phyloP scores from a whole-genome alignment of 2,888 invertebrate genomes.

The Andrena marginata region DNA sequence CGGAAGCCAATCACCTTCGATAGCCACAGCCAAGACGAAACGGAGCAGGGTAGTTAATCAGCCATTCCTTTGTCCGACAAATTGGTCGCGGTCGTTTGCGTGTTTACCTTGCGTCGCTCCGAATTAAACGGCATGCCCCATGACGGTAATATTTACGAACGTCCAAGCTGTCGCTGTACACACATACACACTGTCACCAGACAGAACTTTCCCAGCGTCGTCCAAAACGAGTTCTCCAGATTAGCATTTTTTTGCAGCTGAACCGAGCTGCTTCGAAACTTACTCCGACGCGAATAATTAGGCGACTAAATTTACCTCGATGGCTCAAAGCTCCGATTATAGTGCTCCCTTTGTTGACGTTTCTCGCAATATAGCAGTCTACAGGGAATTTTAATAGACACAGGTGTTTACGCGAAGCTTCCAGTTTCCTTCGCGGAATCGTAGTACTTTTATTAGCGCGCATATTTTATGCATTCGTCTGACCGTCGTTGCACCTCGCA shows the following conservation, averaged over 20 bases:
- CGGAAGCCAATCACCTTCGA: conserved; percentile 49
- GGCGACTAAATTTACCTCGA: background rate
- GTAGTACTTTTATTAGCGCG: too few species aligned
- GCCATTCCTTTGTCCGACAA: conserved; percentile 27
- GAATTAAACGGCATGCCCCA: background rate
- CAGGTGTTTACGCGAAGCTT: background rate
- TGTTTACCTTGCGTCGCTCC: background rate
- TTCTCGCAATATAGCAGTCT: too few species aligned
- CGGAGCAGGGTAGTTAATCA: background rate
- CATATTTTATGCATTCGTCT: background rate
- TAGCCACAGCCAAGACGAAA: conserved; percentile 13
- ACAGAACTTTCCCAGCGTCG: background rate
- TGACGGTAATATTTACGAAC: conserved; percentile 14
- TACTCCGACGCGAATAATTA: background rate
- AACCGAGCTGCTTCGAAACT: background rate
- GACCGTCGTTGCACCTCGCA: background rate
- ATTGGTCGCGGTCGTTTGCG: background rate
- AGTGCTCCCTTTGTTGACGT: background rate
- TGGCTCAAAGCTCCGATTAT: background rate
- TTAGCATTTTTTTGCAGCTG: background rate
- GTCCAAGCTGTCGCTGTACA: background rate
- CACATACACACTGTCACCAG: background rate
- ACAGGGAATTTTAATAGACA: too few species aligned
- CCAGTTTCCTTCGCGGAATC: background rate
- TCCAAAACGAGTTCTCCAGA: background rate